Conservation (phyloP, 2,888 invertebrate species). For the Thysanoteuthis rhombus region DNA sequence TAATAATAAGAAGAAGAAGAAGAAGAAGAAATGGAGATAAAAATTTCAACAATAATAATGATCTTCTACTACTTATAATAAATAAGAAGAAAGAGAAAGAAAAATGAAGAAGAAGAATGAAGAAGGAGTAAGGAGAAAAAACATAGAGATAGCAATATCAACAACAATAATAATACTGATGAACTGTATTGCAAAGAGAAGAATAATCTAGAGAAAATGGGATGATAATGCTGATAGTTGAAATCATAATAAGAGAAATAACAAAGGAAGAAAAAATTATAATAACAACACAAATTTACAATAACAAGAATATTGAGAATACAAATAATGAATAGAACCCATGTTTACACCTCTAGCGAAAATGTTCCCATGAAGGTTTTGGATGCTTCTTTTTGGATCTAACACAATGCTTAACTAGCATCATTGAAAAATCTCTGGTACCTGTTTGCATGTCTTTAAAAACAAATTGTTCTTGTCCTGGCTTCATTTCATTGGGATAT, state of each 20-base stretch:
- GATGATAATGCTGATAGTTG: background rate
- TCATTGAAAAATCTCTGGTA: background rate
- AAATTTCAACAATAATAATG: too few species aligned
- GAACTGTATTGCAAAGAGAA: background rate
- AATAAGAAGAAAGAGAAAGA: too few species aligned
- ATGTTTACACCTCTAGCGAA: background rate
- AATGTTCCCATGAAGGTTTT: background rate
- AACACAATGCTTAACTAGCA: background rate
- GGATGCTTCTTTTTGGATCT: background rate
- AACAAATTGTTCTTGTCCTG: slow-evolving; percentile 12
- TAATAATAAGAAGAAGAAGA: background rate
- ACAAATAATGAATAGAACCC: background rate
- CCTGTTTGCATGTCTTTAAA: background rate
- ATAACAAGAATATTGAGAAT: background rate
- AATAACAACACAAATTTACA: background rate
- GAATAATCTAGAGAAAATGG: background rate
- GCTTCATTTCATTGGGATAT: background rate
- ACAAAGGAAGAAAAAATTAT: background rate
- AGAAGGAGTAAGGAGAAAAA: too few species aligned
- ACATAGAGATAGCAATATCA: too few species aligned
- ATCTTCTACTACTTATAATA: too few species aligned
- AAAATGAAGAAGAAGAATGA: too few species aligned
- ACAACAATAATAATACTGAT: background rate
- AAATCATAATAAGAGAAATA: background rate
- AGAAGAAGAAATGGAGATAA: too few species aligned